Evolutionary conservation across 2,888 invertebrate species (phyloP).

Genomic region (Proisotoma minuta): DNA sequence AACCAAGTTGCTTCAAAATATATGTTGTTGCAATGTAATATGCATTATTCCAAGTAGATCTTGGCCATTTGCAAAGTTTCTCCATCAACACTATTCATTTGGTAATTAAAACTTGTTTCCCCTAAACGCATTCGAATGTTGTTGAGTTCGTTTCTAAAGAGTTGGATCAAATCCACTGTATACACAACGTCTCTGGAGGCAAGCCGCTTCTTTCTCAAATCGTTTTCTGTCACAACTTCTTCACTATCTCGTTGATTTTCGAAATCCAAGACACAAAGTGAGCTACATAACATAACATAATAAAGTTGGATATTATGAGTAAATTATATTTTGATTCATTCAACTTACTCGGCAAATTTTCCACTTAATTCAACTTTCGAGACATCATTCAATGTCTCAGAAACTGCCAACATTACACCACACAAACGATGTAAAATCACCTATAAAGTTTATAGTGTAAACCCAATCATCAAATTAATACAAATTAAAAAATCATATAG

Average conservation of each 20-base stretch:
- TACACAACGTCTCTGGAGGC: constrained; percentile 73
- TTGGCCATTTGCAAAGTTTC: constrained; percentile 64
- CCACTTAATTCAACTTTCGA: constrained; percentile 66
- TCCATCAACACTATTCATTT: constrained; percentile 67
- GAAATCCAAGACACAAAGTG: constrained; percentile 45
- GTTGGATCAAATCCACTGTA: constrained; percentile 62
- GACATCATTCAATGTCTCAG: constrained; percentile 74
- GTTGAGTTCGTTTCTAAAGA: constrained; percentile 57
- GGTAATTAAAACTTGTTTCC: constrained; percentile 66
- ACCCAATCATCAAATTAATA: constrained; percentile 24
- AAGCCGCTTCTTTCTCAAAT: constrained; percentile 64
- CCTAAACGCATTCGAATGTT: constrained; percentile 71
- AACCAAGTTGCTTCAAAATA: too few species aligned
- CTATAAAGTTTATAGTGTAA: constrained; percentile 60
- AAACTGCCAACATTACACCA: constrained; percentile 66
- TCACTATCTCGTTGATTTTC: constrained; percentile 52
- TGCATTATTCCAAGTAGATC: constrained; percentile 37
- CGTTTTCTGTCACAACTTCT: constrained; percentile 67
- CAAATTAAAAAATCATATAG: constrained; percentile 4
- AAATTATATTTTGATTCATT: too few species aligned
- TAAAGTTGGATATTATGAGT: neutral
- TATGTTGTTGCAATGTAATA: neutral
- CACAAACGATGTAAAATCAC: constrained; percentile 67
- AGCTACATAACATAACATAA: constrained; percentile 26
- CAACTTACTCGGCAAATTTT: constrained; percentile 58